Evolutionary conservation across 53 echinoderm and acorn worm species (phyloP).

Genomic region (Pentamera pediparva): DNA sequence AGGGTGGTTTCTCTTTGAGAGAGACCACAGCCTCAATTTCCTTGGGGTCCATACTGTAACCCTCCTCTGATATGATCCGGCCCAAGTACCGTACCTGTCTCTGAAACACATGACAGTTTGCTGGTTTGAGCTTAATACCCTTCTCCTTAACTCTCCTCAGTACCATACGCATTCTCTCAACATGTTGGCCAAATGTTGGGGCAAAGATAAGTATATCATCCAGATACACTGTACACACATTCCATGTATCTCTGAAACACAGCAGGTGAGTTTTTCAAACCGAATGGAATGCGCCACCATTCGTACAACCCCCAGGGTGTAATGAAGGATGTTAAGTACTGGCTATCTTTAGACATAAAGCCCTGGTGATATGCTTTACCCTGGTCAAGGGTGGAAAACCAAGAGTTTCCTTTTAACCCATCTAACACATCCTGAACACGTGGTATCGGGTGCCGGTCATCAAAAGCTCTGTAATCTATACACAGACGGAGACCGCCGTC

Average conservation of each 20-base stretch:
- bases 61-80: constrained; percentile 13
- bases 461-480: constrained; percentile 48
- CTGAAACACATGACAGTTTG: too few relatives aligned
- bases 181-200: constrained; percentile 14
- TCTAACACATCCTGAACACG: constrained; percentile 55
- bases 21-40: too few relatives aligned
- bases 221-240: neutral
- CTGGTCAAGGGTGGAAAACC: constrained; percentile 65
- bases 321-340: constrained; percentile 50
- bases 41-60: too few relatives aligned
- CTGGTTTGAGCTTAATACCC: constrained; percentile 35
- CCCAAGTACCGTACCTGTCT: neutral
- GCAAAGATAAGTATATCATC: constrained; percentile 43
- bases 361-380: constrained; percentile 66
- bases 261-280: constrained; percentile 60
- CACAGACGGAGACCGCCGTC: constrained; percentile 33
- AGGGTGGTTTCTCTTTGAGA: constrained; percentile 37
- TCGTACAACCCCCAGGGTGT: constrained; percentile 80
- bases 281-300: constrained; percentile 66
- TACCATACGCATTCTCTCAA: constrained; percentile 2
- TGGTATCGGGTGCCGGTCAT: constrained; percentile 66
- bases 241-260: constrained; percentile 48
- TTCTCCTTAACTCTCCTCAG: constrained; percentile 14
- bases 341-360: constrained; percentile 44
- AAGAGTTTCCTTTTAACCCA: constrained; percentile 37